Percentiles rank a stretch among this genome's conserved stretches.
Evolutionary conservation across 2,113 vertebrate species (phyloP).

Genomic region (Castor canadensis): DNA sequence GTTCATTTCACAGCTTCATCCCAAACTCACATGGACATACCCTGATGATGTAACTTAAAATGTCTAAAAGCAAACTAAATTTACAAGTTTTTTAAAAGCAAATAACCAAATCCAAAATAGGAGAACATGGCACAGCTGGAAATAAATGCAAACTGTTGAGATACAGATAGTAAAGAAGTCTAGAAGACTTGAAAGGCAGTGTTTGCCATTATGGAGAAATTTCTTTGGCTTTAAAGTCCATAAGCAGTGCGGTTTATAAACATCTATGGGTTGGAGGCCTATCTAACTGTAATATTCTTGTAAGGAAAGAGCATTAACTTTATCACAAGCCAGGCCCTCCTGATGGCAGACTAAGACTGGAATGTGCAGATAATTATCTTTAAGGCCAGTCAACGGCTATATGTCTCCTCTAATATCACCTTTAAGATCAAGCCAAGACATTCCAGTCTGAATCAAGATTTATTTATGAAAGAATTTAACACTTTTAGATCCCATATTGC

Average conservation of each 20-base stretch:
- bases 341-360: conserved; percentile 81
- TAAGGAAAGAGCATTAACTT: conserved; percentile 79
- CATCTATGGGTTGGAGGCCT: conserved; percentile 61
- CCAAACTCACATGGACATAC: not conserved
- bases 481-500: conserved; percentile 87
- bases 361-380: conserved; percentile 88
- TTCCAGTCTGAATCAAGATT: conserved; percentile 88
- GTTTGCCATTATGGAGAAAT: conserved; percentile 27
- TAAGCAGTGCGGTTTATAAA: conserved; percentile 58
- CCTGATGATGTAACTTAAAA: not conserved
- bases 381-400: conserved; percentile 82
- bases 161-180: not conserved
- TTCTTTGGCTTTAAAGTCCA: conserved; percentile 60
- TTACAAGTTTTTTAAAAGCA: not conserved
- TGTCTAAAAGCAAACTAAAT: not conserved
- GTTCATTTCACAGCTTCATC: not conserved
- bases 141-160: conserved; percentile 41
- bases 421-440: conserved; percentile 89
- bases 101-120: not conserved
- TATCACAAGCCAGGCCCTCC: conserved; percentile 72
- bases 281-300: conserved; percentile 76
- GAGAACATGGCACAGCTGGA: not conserved
- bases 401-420: conserved; percentile 84
- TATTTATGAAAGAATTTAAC: conserved; percentile 90
- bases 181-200: conserved; percentile 9